Evolutionary conservation across 2,888 invertebrate species (phyloP), one percentile per base, ranked within the genome.

Genomic region (Cremastinae sp.): DNA sequence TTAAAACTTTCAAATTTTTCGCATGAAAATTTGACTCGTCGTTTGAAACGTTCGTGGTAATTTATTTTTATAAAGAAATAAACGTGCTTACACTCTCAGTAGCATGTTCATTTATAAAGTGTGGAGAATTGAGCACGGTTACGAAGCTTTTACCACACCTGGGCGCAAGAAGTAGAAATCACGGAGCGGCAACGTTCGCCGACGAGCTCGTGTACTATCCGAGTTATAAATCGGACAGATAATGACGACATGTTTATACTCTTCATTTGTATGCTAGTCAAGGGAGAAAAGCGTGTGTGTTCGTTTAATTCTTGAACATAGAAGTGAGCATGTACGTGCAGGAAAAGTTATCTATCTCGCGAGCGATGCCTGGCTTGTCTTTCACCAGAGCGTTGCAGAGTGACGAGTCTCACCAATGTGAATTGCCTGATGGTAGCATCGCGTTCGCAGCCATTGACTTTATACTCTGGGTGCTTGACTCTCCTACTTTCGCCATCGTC

Each of bases 171-270:
- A 71, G 51, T 58, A 43, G 66, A 20, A 45, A 61, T 16, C 45
- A 45, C 65, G 61, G 49, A 54, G 43, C 49, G 68, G 74, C 28
- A 28, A 28, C 53, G 77, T 62, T 47, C 53, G 70, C 59, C 49
- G 54, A 65, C 49, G 54, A 65, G 41, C 53, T 43, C 41, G 51
- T 65, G 70, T 68, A 71, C 68, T 85, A 84, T 84, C 81, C 83
- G 80, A 81, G 82, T 83, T 86, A 86, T 88, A 88, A 87, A 88
- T 88, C 85, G 82, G 82, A 78, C 79, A 83, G 88, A 87, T 88
- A 88, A 88, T 87, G 85, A 88, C 86, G 87, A 87, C 88, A 87
- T 87, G 87, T 88, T 88, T 88, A 88, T 88, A 85, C 84, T 85
- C 86, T 87, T 87, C 86, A 86, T 88, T 88, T 84, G 88, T 87